Percentiles rank a stretch among this genome's conserved stretches.
Conservation (phyloP, 1,140 invertebrate species). For the Artemia franciscana region DNA sequence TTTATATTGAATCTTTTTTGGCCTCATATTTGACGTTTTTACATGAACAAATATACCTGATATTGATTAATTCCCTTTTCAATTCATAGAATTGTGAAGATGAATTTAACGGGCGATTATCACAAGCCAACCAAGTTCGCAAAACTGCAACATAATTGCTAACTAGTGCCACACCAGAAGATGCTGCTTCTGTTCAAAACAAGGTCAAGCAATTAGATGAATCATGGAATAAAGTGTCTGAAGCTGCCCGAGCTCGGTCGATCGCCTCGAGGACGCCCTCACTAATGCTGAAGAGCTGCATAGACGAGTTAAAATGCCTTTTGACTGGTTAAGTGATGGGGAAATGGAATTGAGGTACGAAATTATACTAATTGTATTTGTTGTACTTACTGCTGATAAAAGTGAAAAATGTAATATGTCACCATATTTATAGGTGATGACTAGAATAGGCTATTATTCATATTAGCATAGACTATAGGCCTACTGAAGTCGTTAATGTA, state of each 20-base stretch:
- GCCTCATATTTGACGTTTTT: too few species aligned
- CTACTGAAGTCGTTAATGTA: too few species aligned
- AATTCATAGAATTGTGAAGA: slow-evolving; percentile 70
- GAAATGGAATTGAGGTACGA: slow-evolving; percentile 51
- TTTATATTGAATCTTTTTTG: too few species aligned
- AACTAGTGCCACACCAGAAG: slow-evolving; percentile 47
- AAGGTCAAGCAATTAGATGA: slow-evolving; percentile 60
- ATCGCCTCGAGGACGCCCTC: slow-evolving; percentile 57
- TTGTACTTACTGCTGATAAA: too few species aligned
- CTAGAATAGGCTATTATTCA: too few species aligned
- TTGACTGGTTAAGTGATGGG: slow-evolving; percentile 87
- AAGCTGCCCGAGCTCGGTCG: slow-evolving; percentile 48
- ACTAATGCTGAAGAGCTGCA: slow-evolving; percentile 66
- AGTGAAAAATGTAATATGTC: too few species aligned
- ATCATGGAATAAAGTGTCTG: slow-evolving; percentile 61
- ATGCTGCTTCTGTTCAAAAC: slow-evolving; percentile 46
- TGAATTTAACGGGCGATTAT: slow-evolving; percentile 58
- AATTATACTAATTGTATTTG: too few species aligned
- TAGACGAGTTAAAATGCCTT: slow-evolving; percentile 68
- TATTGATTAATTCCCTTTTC: too few species aligned
- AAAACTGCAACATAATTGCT: slow-evolving; percentile 70
- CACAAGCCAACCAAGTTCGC: slow-evolving; percentile 70
- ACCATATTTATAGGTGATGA: too few species aligned
- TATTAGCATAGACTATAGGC: too few species aligned
- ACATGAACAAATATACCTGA: too few species aligned